Conservation (phyloP, 2,888 invertebrate species). For the Argyresthia goedartella region DNA sequence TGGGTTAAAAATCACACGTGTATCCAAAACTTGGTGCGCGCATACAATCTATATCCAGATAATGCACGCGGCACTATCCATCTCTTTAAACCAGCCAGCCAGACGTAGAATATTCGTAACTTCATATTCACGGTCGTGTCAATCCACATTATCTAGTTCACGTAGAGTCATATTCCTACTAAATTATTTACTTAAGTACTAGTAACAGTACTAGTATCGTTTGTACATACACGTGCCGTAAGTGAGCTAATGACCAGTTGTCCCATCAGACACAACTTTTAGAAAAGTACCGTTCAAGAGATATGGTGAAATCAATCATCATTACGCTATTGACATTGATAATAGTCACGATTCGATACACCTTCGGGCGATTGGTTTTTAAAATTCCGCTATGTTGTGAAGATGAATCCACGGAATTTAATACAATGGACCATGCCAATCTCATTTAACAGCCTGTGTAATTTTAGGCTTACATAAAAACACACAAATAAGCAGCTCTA, state of each 20-base stretch:
- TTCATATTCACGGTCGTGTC: neutral
- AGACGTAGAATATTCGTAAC: neutral
- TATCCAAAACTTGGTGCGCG: too few relatives aligned
- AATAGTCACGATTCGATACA: conserved; percentile 15
- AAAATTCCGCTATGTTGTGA: neutral
- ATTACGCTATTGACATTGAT: conserved; percentile 17
- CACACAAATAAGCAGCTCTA: too few relatives aligned
- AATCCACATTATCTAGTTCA: neutral
- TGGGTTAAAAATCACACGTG: too few relatives aligned
- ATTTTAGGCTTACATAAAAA: too few relatives aligned
- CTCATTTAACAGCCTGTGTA: too few relatives aligned
- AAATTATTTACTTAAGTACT: too few relatives aligned
- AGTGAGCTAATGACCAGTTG: neutral
- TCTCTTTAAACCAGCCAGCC: neutral
- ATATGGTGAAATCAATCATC: conserved; percentile 27
- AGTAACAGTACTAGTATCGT: too few relatives aligned
- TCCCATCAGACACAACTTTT: conserved; percentile 27
- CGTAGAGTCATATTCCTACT: too few relatives aligned
- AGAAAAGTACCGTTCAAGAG: conserved; percentile 36
- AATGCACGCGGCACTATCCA: conserved; percentile 11
- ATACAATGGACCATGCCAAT: neutral
- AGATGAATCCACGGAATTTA: neutral
- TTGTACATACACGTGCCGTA: too few relatives aligned
- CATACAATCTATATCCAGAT: conserved; percentile 9
- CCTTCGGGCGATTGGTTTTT: conserved; percentile 13